Conservation (phyloP, 2,797 vertebrate genomes). For the Syngnathus rostellatus region DNA sequence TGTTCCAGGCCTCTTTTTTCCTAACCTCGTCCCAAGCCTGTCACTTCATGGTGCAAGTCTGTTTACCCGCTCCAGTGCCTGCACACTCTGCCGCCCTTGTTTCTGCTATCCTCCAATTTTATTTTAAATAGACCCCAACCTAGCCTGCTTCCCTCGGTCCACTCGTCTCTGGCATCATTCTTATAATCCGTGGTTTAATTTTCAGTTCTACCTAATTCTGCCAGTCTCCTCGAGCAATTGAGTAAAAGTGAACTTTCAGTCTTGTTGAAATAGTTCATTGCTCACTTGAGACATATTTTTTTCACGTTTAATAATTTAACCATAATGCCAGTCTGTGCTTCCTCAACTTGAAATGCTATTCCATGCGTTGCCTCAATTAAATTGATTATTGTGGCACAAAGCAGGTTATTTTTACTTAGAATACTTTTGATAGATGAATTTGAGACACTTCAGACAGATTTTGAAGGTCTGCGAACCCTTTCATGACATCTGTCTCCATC, state of each 20-base stretch:
- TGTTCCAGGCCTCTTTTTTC: not conserved
- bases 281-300: not conserved
- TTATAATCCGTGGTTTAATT: not conserved
- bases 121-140: not conserved
- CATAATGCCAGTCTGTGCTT: not conserved
- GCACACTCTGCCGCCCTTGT: not conserved
- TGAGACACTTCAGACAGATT: not conserved
- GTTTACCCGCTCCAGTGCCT: not conserved
- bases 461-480: not conserved
- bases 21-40: not conserved
- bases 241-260: not conserved
- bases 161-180: not conserved
- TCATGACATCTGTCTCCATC: too few species aligned
- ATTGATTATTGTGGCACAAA: not conserved
- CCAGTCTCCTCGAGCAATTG: not conserved
- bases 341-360: not conserved
- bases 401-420: not conserved
- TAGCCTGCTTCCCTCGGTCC: not conserved
- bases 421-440: not conserved
- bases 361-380: not conserved
- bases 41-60: not conserved
- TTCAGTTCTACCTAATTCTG: not conserved
- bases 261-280: not conserved
- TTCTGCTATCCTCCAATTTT: not conserved
- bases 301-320: not conserved